Conservation (phyloP, 2,888 invertebrate species). For the Fissipunctia ypsillon region DNA sequence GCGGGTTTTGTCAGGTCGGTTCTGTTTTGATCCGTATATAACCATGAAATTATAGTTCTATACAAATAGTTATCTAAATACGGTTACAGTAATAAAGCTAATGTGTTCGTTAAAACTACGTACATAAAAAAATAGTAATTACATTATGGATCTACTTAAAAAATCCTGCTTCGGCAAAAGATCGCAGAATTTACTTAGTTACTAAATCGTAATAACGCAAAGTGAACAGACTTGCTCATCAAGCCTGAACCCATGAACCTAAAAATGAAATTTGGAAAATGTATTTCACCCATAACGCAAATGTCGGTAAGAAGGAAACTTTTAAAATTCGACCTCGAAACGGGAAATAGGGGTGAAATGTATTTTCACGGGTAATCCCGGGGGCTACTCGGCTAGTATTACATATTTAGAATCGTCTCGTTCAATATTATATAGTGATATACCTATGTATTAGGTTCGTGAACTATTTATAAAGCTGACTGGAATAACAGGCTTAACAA, state of each 20-base stretch:
- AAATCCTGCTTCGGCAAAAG: slow-evolving; percentile 40
- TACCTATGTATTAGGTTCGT: slow-evolving; percentile 47
- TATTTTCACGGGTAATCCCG: slow-evolving; percentile 65
- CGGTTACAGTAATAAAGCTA: neutral
- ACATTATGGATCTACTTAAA: slow-evolving; percentile 40
- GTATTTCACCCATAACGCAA: slow-evolving; percentile 66
- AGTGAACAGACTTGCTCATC: slow-evolving; percentile 64
- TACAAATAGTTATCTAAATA: slow-evolving; percentile 4
- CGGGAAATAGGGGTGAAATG: slow-evolving; percentile 63
- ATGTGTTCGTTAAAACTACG: neutral
- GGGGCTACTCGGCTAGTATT: slow-evolving; percentile 60
- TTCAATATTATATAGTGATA: slow-evolving; percentile 61
- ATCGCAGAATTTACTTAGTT: slow-evolving; percentile 53
- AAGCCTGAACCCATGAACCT: slow-evolving; percentile 50
- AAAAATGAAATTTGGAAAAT: slow-evolving; percentile 65
- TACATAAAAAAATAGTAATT: slow-evolving; percentile 41
- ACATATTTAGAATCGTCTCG: slow-evolving; percentile 62
- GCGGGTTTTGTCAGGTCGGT: neutral
- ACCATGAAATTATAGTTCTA: slow-evolving; percentile 5
- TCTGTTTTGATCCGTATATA: slow-evolving; percentile 4
- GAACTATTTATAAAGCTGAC: slow-evolving; percentile 72
- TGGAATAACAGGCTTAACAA: slow-evolving; percentile 72
- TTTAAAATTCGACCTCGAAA: slow-evolving; percentile 67
- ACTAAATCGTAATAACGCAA: slow-evolving; percentile 61
- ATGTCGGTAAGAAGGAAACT: slow-evolving; percentile 61